Percentiles rank a stretch among this genome's conserved stretches.
These are phyloP conservation scores for Silurus glanis DNA, from an alignment of 2,113 vertebrate genomes.

Conservation along the genomic window DNA sequence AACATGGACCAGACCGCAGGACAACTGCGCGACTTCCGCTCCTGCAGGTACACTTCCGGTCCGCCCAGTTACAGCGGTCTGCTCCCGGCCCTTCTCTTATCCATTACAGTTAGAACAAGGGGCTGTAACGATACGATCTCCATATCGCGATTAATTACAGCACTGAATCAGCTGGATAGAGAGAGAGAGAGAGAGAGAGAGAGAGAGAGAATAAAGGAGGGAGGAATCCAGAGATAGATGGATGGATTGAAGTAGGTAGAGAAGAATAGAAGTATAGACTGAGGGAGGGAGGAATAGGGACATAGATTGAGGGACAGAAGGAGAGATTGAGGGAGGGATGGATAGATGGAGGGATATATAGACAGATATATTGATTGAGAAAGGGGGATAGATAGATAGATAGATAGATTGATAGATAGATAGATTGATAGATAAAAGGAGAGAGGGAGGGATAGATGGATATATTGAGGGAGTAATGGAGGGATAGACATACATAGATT, in stretches of 20 bases:
- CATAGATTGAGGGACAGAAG: background rate
- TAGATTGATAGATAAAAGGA: background rate
- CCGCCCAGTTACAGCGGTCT: background rate
- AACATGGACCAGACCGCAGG: background rate
- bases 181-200: background rate
- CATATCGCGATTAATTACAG: background rate
- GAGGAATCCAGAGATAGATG: background rate
- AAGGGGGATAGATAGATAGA: too few relatives aligned
- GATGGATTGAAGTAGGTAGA: background rate
- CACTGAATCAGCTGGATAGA: too few relatives aligned
- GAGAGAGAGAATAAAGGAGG: background rate
- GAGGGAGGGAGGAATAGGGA: background rate
- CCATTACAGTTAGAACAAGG: too few relatives aligned
- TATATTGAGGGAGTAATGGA: too few relatives aligned
- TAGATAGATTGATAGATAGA: background rate
- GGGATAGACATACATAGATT: too few relatives aligned
- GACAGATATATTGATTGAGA: background rate
- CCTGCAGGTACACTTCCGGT: constrained; percentile 28
- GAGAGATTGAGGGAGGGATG: background rate
- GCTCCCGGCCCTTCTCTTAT: background rate
- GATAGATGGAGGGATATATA: background rate
- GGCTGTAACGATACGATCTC: background rate
- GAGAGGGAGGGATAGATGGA: background rate
- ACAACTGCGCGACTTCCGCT: background rate
- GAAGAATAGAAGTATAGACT: background rate